A percentile compares a stretch with the other conserved stretches of the same genome.
phyloP scores from a whole-genome alignment of 2,797 vertebrate species.

The Nyctalus aviator region DNA sequence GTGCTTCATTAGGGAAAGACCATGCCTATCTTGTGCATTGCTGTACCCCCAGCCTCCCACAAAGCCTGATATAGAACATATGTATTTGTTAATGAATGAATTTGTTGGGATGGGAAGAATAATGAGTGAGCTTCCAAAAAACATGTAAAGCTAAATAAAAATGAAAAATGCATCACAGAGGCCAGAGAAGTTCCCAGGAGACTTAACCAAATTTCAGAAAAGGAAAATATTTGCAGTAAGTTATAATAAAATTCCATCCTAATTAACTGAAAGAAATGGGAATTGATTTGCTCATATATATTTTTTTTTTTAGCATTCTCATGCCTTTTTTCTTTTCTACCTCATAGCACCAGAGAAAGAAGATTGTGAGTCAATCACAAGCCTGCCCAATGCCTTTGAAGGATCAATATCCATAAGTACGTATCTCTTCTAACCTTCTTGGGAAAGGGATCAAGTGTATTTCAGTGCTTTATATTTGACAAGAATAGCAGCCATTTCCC shows the following conservation, averaged over 20 bases:
- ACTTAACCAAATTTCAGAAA: not conserved
- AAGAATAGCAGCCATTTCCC: not conserved
- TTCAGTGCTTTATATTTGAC: not conserved
- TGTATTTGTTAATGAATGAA: not conserved
- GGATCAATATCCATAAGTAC: constrained; percentile 78
- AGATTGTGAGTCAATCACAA: constrained; percentile 76
- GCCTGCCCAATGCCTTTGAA: constrained; percentile 76
- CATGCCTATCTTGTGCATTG: not conserved
- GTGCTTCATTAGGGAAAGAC: not conserved
- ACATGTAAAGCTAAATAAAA: constrained; percentile 1
- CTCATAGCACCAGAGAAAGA: constrained; percentile 57
- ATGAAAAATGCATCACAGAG: not conserved
- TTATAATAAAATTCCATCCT: not conserved
- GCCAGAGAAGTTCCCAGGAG: not conserved
- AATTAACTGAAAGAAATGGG: not conserved
- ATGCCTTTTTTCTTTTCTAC: not conserved
- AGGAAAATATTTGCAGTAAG: constrained; percentile 1
- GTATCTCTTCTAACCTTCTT: constrained; percentile 28
- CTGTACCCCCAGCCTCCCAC: not conserved
- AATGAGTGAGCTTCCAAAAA: not conserved
- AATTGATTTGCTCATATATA: not conserved
- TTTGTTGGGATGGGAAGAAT: not conserved
- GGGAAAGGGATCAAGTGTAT: not conserved
- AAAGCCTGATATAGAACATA: not conserved
- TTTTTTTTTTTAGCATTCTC: constrained; percentile 37